These are phyloP conservation scores for Styela plicata DNA, from an alignment of 23 tunicate species.

Conservation along the genomic window DNA sequence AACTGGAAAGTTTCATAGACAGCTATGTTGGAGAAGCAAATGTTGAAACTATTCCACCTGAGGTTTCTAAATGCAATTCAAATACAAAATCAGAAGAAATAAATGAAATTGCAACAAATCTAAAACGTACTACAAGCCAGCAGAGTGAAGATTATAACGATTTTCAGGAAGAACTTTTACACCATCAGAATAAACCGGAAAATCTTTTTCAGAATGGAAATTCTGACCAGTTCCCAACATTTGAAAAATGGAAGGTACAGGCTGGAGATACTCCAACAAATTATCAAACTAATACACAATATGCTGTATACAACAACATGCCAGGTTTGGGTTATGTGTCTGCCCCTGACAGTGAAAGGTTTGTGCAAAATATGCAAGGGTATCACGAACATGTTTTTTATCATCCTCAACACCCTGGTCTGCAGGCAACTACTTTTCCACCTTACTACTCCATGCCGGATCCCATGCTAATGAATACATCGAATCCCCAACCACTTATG, in stretches of 20 bases:
- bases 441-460: background rate
- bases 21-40: slow-evolving; percentile 25
- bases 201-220: background rate
- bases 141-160: background rate
- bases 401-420: background rate
- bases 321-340: background rate
- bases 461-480: too few relatives aligned
- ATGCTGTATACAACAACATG: too few relatives aligned
- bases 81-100: background rate
- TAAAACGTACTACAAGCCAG: background rate
- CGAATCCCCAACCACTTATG: background rate
- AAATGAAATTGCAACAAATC: background rate
- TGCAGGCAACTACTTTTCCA: background rate
- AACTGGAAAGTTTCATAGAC: slow-evolving; percentile 29
- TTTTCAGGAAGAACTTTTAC: background rate
- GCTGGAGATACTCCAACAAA: background rate
- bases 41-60: background rate
- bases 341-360: background rate
- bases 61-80: background rate
- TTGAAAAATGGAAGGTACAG: background rate
- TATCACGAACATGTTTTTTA: too few relatives aligned
- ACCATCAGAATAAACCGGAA: background rate
- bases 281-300: background rate
- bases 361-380: background rate
- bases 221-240: background rate